phyloP scores from a whole-genome alignment of 30 jellyfish, hydroid and myxozoan genomes.

The Catostylus mosaicus region DNA sequence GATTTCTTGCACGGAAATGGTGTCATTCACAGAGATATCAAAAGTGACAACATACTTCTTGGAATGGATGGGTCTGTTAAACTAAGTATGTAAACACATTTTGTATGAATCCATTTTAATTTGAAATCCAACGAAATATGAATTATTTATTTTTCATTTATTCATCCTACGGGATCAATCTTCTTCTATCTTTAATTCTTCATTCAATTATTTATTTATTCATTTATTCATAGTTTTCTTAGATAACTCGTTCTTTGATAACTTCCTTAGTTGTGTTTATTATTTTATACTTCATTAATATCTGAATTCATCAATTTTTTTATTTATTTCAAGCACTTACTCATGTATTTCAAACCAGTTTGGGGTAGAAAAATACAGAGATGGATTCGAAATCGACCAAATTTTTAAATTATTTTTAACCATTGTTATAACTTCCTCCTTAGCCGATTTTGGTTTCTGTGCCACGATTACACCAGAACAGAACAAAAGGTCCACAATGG shows the following conservation, averaged over 20 bases:
- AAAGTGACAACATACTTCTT: slow-evolving; percentile 98
- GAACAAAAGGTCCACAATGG: slow-evolving; percentile 98
- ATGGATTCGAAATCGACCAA: no score
- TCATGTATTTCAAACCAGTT: no score
- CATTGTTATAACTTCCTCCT: not conserved
- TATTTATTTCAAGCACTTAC: no score
- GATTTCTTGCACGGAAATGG: slow-evolving; percentile 99
- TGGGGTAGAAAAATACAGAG: no score
- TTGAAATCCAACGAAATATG: no score
- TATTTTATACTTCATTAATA: no score
- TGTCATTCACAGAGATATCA: slow-evolving; percentile 99
- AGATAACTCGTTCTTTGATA: not conserved
- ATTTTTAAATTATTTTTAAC: not conserved
- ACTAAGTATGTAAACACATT: slow-evolving; percentile 87
- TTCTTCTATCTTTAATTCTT: not conserved
- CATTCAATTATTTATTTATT: not conserved
- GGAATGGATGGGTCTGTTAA: slow-evolving; percentile 99
- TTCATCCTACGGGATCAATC: no score
- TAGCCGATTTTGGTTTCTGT: slow-evolving; percentile 99
- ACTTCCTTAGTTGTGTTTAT: no score
- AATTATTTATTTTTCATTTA: not conserved
- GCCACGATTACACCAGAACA: slow-evolving; percentile 99
- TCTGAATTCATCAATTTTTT: not conserved
- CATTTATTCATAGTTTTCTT: not conserved
- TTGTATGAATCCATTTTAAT: no score